phyloP scores from a whole-genome alignment of 1,140 invertebrate genomes.

The Eupristina koningsbergeri region DNA sequence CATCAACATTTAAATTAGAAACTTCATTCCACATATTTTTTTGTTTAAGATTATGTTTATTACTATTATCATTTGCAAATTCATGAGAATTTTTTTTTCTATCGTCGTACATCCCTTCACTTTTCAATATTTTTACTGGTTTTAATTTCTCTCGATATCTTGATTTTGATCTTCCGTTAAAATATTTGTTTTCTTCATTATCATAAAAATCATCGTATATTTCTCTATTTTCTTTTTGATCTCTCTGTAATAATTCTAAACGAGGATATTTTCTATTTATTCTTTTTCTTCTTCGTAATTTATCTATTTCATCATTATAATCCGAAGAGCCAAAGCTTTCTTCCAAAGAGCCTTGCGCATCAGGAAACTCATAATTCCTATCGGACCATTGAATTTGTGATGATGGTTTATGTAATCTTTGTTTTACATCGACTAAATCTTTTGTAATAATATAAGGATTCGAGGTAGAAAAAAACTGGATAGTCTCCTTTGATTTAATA shows the following conservation, averaged over 20 bases:
- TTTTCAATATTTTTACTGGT: conserved; percentile 57
- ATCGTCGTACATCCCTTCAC: conserved; percentile 56
- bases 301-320: conserved; percentile 64
- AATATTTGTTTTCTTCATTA: conserved; percentile 54
- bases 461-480: conserved; percentile 39
- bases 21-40: conserved; percentile 63
- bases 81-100: conserved; percentile 54
- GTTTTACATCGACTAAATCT: neutral
- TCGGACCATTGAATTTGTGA: neutral
- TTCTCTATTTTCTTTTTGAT: conserved; percentile 66
- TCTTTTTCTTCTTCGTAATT: conserved; percentile 60
- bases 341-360: conserved; percentile 60
- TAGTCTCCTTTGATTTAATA: conserved; percentile 35
- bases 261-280: conserved; percentile 59
- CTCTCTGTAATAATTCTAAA: conserved; percentile 55
- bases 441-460: neutral
- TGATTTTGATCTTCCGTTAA: conserved; percentile 57
- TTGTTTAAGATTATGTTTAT: conserved; percentile 32
- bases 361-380: conserved; percentile 53
- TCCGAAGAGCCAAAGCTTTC: conserved; percentile 64
- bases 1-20: conserved; percentile 61
- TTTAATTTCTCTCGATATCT: conserved; percentile 57
- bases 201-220: conserved; percentile 55
- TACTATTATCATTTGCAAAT: conserved; percentile 49
- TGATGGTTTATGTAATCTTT: neutral